These are phyloP conservation scores for Hydrotaea cyrtoneurina DNA, from an alignment of 2,888 invertebrate species.

Conservation along the genomic window DNA sequence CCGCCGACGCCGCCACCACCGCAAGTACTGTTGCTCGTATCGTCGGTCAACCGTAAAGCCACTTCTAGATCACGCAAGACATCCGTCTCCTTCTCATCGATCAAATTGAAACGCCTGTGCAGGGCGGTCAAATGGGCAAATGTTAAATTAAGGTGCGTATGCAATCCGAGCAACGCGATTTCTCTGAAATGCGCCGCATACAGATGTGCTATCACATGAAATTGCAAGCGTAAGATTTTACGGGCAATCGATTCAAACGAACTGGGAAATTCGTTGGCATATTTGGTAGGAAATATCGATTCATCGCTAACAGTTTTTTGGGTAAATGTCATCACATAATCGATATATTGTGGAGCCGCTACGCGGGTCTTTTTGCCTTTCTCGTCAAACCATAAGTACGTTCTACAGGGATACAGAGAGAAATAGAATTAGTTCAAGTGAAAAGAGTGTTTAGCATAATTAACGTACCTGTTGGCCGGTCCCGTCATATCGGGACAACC, in stretches of 20 bases:
- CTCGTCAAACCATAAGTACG: constrained; percentile 99
- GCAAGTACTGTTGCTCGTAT: constrained; percentile 71
- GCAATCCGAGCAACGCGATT: constrained; percentile 94
- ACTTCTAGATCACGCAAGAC: constrained; percentile 94
- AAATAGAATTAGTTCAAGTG: background rate
- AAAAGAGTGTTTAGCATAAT: constrained; percentile 6
- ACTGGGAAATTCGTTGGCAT: constrained; percentile 96
- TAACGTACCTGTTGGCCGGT: constrained; percentile 92
- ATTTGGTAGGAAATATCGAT: constrained; percentile 98
- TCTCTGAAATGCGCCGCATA: constrained; percentile 99
- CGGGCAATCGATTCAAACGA: constrained; percentile 97
- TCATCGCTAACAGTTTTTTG: constrained; percentile 98
- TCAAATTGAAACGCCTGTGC: constrained; percentile 92
- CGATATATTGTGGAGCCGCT: constrained; percentile 98
- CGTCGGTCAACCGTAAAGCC: constrained; percentile 86
- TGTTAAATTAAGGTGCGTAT: constrained; percentile 98
- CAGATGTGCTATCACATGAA: constrained; percentile 98
- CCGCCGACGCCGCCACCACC: constrained; percentile 48
- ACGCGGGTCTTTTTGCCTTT: constrained; percentile 98
- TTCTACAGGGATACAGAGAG: constrained; percentile 83
- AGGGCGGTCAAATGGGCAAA: constrained; percentile 96
- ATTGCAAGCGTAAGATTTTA: constrained; percentile 97
- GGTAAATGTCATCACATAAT: constrained; percentile 99
- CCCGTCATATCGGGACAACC: constrained; percentile 98
- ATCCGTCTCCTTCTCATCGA: constrained; percentile 97